A percentile compares a stretch with the other conserved stretches of the same genome.
These are phyloP conservation scores for Minunthozetes semirufus DNA, from an alignment of 2,888 invertebrate genomes.

Conservation along the genomic window DNA sequence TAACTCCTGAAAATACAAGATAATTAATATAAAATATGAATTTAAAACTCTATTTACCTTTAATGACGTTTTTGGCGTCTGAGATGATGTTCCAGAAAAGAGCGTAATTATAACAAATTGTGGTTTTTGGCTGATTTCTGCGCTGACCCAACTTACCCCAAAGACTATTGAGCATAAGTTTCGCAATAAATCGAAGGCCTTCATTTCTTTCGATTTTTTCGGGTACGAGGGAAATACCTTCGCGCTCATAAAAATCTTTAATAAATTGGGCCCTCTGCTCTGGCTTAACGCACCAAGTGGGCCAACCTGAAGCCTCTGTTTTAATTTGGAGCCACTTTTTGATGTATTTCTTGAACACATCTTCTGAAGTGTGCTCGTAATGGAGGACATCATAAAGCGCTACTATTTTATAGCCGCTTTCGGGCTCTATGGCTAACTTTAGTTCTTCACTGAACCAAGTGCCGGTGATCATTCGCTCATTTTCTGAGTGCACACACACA, in stretches of 20 bases:
- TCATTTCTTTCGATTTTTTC: slow-evolving; percentile 41
- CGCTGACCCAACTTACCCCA: slow-evolving; percentile 43
- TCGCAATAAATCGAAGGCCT: slow-evolving; percentile 40
- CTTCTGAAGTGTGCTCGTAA: slow-evolving; percentile 38
- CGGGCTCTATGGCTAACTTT: slow-evolving; percentile 41
- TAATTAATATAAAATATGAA: too few species aligned
- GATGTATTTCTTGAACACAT: slow-evolving; percentile 44
- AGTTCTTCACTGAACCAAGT: slow-evolving; percentile 45
- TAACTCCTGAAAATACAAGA: not conserved
- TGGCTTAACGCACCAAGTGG: slow-evolving; percentile 41
- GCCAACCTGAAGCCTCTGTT: slow-evolving; percentile 44
- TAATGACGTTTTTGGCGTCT: not conserved
- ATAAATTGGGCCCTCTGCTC: slow-evolving; percentile 41
- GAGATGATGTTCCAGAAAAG: slow-evolving; percentile 33
- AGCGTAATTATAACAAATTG: slow-evolving; percentile 33
- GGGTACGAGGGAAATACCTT: slow-evolving; percentile 42
- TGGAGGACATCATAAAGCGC: slow-evolving; percentile 44
- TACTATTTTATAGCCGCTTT: slow-evolving; percentile 43
- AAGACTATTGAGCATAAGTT: slow-evolving; percentile 42
- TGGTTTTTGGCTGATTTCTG: slow-evolving; percentile 28
- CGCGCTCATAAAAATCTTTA: slow-evolving; percentile 14
- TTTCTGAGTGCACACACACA: slow-evolving; percentile 34
- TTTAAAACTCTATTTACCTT: too few species aligned
- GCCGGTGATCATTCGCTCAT: slow-evolving; percentile 43
- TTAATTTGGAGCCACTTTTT: slow-evolving; percentile 44